These are phyloP conservation scores for Procapra przewalskii DNA, from an alignment of 2,113 vertebrate species.

Conservation along the genomic window DNA sequence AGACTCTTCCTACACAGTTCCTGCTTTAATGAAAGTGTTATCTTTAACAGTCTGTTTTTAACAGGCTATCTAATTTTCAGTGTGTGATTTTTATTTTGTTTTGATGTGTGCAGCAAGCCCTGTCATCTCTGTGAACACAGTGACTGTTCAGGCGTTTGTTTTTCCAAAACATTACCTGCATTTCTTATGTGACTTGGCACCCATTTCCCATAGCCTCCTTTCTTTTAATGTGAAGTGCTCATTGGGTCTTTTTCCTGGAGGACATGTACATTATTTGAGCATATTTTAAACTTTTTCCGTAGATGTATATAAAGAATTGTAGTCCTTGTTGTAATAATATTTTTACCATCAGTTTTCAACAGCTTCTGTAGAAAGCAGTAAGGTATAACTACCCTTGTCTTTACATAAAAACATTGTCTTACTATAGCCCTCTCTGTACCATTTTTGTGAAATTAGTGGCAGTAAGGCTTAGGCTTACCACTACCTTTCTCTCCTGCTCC, in stretches of 20 bases:
- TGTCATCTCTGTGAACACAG: not conserved
- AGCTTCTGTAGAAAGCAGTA: not conserved
- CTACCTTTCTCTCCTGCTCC: not conserved
- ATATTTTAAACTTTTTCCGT: not conserved
- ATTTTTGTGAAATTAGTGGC: not conserved
- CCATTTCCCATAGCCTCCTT: not conserved
- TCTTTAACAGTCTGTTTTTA: not conserved
- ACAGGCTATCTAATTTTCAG: not conserved
- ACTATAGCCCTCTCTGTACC: not conserved
- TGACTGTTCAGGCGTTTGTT: not conserved
- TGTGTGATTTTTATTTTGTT: slow-evolving; percentile 4
- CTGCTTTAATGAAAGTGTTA: not conserved
- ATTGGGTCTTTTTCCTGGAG: not conserved
- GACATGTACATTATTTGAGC: not conserved
- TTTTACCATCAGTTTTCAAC: not conserved
- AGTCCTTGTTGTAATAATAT: not conserved
- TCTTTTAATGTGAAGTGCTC: not conserved
- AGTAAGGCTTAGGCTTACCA: not conserved
- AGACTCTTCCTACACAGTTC: not conserved
- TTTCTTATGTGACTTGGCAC: not conserved
- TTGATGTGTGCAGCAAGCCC: not conserved
- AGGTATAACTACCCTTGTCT: not conserved
- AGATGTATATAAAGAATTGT: not conserved
- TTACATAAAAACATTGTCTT: not conserved
- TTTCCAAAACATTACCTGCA: not conserved